Conservation (phyloP, 2,113 vertebrate species). For the Actenoides lindsayi region DNA sequence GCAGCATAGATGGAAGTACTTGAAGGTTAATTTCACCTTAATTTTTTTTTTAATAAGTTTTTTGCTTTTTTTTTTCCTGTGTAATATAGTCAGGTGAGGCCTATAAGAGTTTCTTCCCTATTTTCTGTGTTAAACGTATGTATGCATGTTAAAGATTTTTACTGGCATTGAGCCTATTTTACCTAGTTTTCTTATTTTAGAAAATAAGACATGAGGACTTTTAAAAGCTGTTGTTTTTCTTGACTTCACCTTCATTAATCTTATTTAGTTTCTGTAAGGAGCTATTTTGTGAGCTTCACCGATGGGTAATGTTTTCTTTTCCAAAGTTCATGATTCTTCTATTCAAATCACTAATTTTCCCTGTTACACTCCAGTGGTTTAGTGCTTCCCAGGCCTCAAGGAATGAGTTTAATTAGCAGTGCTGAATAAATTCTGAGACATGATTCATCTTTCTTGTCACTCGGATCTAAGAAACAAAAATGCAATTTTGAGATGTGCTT, state of each 20-base stretch:
- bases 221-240: slow-evolving; percentile 64
- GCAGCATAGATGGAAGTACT: neutral
- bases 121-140: neutral
- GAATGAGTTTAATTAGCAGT: slow-evolving; percentile 77
- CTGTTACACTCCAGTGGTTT: slow-evolving; percentile 65
- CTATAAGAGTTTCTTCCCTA: neutral
- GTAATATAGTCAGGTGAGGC: neutral
- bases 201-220: slow-evolving; percentile 44
- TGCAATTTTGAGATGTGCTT: slow-evolving; percentile 38
- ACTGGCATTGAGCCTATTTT: neutral
- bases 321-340: slow-evolving; percentile 72
- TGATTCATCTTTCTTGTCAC: slow-evolving; percentile 67
- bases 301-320: slow-evolving; percentile 73
- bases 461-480: slow-evolving; percentile 36
- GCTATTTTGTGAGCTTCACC: slow-evolving; percentile 20
- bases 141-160: neutral
- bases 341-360: slow-evolving; percentile 72
- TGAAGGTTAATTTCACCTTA: neutral
- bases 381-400: slow-evolving; percentile 60
- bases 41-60: neutral
- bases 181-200: neutral
- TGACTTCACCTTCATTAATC: slow-evolving; percentile 69
- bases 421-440: slow-evolving; percentile 65
- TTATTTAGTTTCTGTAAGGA: slow-evolving; percentile 58
- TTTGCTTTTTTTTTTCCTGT: neutral